phyloP scores from a whole-genome alignment of 2,113 vertebrate genomes.

The Miniopterus natalensis region DNA sequence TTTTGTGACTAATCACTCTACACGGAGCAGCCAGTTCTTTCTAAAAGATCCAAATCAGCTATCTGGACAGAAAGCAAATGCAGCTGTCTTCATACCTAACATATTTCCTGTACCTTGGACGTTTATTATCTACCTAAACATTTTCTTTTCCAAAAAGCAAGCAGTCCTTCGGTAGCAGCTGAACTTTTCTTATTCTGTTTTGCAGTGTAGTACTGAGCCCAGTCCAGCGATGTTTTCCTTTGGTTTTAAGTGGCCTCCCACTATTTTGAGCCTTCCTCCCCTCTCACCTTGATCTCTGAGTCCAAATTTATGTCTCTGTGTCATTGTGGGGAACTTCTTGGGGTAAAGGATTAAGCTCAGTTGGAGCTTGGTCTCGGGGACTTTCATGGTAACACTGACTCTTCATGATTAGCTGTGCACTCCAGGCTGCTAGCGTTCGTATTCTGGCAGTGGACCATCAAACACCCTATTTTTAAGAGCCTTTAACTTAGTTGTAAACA shows the following conservation, averaged over 20 bases:
- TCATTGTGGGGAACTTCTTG: constrained; percentile 69
- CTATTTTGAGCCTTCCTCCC: not conserved
- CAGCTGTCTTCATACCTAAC: constrained; percentile 69
- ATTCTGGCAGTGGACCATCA: constrained; percentile 86
- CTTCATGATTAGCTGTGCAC: constrained; percentile 83
- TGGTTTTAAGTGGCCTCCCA: constrained; percentile 15
- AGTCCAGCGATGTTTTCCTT: constrained; percentile 54
- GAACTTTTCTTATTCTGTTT: constrained; percentile 54
- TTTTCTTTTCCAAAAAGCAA: constrained; percentile 79
- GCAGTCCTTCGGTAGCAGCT: constrained; percentile 44
- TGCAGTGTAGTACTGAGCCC: constrained; percentile 55
- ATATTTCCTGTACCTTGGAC: constrained; percentile 75
- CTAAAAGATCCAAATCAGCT: not conserved
- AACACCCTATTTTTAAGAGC: constrained; percentile 86
- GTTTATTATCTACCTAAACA: constrained; percentile 54
- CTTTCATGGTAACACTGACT: constrained; percentile 81
- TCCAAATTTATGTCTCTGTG: constrained; percentile 69
- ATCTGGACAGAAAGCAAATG: constrained; percentile 22
- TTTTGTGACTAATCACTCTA: not conserved
- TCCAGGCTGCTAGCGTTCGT: constrained; percentile 82
- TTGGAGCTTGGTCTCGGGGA: constrained; percentile 72
- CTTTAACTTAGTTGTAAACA: constrained; percentile 85
- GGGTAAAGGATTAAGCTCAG: constrained; percentile 66
- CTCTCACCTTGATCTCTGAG: constrained; percentile 64
- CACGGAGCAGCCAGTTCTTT: not conserved